These are phyloP conservation scores for Coilia nasus DNA, from an alignment of 2,797 vertebrate genomes.

Conservation along the genomic window DNA sequence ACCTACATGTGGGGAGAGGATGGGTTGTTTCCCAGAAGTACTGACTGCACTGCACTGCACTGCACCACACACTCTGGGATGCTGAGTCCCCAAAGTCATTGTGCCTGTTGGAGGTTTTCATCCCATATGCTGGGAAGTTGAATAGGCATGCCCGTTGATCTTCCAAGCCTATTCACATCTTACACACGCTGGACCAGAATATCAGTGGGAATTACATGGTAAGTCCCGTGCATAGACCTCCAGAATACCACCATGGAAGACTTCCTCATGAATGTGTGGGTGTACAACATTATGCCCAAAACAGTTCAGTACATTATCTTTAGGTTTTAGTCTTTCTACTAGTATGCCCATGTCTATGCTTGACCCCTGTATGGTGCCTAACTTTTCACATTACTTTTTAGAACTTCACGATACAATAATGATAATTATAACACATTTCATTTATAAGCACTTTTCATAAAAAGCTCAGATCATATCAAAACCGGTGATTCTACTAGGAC, in stretches of 20 bases:
- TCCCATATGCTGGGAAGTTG: neutral
- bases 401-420: no score
- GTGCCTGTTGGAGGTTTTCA: constrained; percentile 6
- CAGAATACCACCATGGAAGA: neutral
- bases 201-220: neutral
- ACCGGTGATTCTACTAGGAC: no score
- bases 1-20: constrained; percentile 67
- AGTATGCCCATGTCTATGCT: no score
- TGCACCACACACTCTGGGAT: constrained; percentile 47
- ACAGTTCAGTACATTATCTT: neutral
- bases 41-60: constrained; percentile 42
- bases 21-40: constrained; percentile 74
- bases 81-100: constrained; percentile 11
- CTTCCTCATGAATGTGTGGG: neutral
- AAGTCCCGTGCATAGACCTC: neutral
- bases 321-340: neutral
- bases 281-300: neutral
- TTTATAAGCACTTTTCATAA: no score
- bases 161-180: neutral
- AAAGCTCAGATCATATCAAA: no score
- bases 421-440: no score
- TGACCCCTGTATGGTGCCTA: no score
- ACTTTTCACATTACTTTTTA: no score
- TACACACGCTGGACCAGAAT: neutral
- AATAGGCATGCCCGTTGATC: neutral